These are phyloP conservation scores for Phalacrocorax brasilianus DNA, from an alignment of 2,113 vertebrate genomes.

Conservation along the genomic window DNA sequence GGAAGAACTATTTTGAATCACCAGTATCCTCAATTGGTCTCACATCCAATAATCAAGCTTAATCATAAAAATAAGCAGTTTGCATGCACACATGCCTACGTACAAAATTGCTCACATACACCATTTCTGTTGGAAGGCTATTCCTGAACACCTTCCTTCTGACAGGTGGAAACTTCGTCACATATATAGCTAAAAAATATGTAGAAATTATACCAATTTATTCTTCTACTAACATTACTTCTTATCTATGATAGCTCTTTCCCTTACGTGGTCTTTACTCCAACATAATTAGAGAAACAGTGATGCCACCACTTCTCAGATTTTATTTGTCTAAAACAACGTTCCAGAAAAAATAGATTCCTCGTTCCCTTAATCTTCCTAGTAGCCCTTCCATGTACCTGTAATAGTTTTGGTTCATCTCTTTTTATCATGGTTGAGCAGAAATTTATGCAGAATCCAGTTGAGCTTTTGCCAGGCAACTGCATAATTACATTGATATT, in stretches of 20 bases:
- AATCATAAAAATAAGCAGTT: neutral
- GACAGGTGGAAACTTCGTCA: neutral
- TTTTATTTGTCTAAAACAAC: neutral
- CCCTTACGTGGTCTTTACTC: neutral
- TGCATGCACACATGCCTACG: neutral
- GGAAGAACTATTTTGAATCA: neutral
- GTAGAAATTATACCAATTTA: neutral
- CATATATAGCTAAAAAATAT: neutral
- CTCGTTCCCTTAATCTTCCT: neutral
- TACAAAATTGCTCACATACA: neutral
- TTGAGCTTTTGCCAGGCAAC: neutral
- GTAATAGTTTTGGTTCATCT: neutral
- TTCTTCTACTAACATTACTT: neutral
- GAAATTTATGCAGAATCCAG: neutral
- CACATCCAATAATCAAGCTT: neutral
- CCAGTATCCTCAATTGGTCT: neutral
- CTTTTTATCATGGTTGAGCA: neutral
- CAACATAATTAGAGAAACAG: neutral
- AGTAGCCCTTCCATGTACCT: neutral
- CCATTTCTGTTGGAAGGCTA: neutral
- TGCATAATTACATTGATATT: neutral
- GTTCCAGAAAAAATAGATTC: neutral
- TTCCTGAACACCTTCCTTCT: neutral
- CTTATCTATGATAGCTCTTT: neutral
- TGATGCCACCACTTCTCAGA: neutral